These are phyloP conservation scores for Mechanitis messenoides DNA, from an alignment of 2,888 invertebrate species.

Conservation along the genomic window DNA sequence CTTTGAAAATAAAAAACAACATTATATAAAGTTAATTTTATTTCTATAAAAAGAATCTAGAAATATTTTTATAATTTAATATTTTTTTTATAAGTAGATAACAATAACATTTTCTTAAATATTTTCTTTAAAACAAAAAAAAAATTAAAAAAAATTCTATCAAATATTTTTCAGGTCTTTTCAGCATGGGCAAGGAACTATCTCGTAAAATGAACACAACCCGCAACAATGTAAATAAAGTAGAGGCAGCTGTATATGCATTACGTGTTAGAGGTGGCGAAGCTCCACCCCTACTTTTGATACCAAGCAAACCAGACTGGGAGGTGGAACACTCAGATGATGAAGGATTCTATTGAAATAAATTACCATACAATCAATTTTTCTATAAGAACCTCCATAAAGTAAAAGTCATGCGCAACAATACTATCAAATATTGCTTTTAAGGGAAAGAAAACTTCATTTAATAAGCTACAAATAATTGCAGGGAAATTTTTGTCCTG, in stretches of 20 bases:
- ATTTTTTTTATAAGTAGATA: no score
- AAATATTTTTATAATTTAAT: no score
- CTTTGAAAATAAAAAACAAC: no score
- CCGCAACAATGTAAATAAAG: constrained; percentile 86
- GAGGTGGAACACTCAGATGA: constrained; percentile 48
- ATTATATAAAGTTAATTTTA: no score
- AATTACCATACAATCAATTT: neutral
- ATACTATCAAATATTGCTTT: no score
- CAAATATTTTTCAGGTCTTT: constrained; percentile 40
- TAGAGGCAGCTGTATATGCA: constrained; percentile 89
- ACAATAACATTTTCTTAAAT: no score
- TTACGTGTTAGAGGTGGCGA: constrained; percentile 88
- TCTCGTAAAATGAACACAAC: constrained; percentile 83
- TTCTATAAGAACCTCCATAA: neutral
- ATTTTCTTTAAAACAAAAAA: no score
- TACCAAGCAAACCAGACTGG: constrained; percentile 39
- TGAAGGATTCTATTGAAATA: constrained; percentile 51
- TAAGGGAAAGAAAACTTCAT: no score
- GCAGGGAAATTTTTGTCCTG: no score
- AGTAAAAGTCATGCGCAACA: neutral
- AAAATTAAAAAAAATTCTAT: neutral
- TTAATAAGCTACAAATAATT: no score
- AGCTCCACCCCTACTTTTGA: constrained; percentile 77
- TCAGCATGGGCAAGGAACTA: constrained; percentile 72
- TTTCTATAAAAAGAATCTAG: no score